phyloP scores from a whole-genome alignment of 2,113 vertebrate genomes.

The Phaethornis superciliosus region DNA sequence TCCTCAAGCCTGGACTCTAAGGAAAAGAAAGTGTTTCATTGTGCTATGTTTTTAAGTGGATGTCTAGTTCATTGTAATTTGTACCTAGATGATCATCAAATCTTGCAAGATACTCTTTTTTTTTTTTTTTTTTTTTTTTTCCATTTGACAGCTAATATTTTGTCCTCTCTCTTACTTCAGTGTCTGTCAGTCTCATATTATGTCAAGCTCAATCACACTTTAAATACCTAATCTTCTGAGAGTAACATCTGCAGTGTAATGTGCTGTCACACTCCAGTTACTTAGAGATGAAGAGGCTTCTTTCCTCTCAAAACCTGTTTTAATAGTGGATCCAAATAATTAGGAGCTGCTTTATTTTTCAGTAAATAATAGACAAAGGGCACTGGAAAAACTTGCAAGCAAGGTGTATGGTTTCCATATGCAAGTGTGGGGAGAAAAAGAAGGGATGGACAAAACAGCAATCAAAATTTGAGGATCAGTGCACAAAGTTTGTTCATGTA shows the following conservation, averaged over 20 bases:
- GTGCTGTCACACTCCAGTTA: not conserved
- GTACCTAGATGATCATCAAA: not conserved
- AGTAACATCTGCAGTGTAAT: not conserved
- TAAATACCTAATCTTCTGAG: not conserved
- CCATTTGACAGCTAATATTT: not conserved
- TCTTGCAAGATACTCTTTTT: not conserved
- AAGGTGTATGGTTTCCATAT: not conserved
- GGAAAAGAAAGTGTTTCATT: not conserved
- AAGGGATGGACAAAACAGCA: not conserved
- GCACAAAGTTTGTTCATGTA: not conserved
- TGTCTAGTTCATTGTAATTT: not conserved
- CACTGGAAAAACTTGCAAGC: not conserved
- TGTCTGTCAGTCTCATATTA: not conserved
- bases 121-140: not conserved
- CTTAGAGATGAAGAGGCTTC: not conserved
- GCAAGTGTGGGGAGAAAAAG: not conserved
- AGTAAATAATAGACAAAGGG: not conserved
- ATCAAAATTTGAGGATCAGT: not conserved
- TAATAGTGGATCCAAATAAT: not conserved
- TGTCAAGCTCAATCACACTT: not conserved
- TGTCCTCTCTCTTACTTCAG: not conserved
- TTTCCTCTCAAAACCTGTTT: not conserved
- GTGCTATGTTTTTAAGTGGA: not conserved
- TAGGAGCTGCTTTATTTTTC: not conserved
- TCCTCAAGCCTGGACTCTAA: not conserved